Evolutionary conservation across 2,113 vertebrate genomes (phyloP), one percentile per base, ranked within the genome.

Genomic region (Calypte anna): DNA sequence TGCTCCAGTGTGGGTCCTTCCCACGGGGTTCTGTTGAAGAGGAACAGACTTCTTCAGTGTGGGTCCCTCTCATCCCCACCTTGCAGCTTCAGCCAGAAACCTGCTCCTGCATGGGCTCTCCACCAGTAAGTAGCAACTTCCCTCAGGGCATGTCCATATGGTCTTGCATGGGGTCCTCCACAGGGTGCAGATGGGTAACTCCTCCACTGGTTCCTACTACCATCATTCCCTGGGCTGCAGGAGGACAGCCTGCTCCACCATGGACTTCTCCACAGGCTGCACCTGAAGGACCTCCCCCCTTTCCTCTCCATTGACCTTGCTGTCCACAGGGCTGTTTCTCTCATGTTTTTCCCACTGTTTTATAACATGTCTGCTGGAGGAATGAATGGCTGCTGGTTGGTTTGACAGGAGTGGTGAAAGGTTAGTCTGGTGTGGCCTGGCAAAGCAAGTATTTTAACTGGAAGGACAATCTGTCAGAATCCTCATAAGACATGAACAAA

Each of bases 31-130:
- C 30, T 43, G 33, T 46, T 36, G 14, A 46, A 36, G 46, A 61
- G 46, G 36, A 69, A 24, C 16, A 9, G n/a, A 36, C 17, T 13
- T 9, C 38, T 33, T 9, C 25, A 38, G 25, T 3, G 1, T 9
- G 21, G 44, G 16, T 10, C 25, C 25, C 9, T 50, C 7, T 40
- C 40, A 40, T 31, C 3, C 33, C 5, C 0, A 0, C 18, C 12
- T 3, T 38, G 23, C 83, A 69, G 12, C n/a, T 73, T 13, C n/a
- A 55, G 14, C 9, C 13, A 61, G 66, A 6, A 69, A 4, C 9
- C 20, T 74, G 7, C 20, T 50, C 44, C 27, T 48, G 7, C 1
- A 1, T 19, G 27, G 46, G 24, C 7, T 46, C 24, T 74, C 33
- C 43, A 12, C 11, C 4, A 7, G 23, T 40, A 40, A 40, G 40